Conservation (phyloP, 2,888 invertebrate species). For the Drosophila trichaetosa region DNA sequence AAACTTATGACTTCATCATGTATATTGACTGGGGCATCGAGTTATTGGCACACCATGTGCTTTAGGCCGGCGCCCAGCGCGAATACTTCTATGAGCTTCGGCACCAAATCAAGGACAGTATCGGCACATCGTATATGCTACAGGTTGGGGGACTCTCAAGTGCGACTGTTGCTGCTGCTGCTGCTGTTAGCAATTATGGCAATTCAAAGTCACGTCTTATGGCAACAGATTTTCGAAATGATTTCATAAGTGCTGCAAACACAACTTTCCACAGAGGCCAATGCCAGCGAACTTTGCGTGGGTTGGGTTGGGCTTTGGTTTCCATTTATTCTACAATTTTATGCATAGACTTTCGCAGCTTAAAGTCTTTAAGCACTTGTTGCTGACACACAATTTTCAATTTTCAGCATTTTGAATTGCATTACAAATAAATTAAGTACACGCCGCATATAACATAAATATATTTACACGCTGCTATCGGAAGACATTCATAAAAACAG, state of each 20-base stretch:
- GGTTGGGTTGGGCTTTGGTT: neutral
- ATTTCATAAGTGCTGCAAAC: constrained; percentile 65
- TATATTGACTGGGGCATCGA: constrained; percentile 40
- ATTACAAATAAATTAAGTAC: constrained; percentile 55
- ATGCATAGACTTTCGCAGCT: neutral
- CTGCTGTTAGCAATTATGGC: constrained; percentile 66
- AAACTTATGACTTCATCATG: constrained; percentile 48
- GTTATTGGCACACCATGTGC: constrained; percentile 42
- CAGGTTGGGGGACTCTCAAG: constrained; percentile 1
- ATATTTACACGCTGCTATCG: constrained; percentile 16
- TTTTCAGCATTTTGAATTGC: constrained; percentile 26
- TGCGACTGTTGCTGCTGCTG: constrained; percentile 4
- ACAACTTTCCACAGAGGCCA: constrained; percentile 40
- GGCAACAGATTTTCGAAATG: constrained; percentile 68
- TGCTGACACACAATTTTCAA: constrained; percentile 27
- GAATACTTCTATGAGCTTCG: constrained; percentile 40
- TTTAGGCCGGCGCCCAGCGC: constrained; percentile 21
- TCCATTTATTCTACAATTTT: neutral
- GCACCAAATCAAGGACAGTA: constrained; percentile 66
- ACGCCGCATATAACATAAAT: constrained; percentile 37
- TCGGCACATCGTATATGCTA: constrained; percentile 53
- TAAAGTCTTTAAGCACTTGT: constrained; percentile 50
- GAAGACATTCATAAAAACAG: constrained; percentile 8
- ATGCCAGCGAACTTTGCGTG: constrained; percentile 29
- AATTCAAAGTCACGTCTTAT: constrained; percentile 69